Conservation (phyloP, 2,113 vertebrate genomes). For the Lophochroa leadbeateri region DNA sequence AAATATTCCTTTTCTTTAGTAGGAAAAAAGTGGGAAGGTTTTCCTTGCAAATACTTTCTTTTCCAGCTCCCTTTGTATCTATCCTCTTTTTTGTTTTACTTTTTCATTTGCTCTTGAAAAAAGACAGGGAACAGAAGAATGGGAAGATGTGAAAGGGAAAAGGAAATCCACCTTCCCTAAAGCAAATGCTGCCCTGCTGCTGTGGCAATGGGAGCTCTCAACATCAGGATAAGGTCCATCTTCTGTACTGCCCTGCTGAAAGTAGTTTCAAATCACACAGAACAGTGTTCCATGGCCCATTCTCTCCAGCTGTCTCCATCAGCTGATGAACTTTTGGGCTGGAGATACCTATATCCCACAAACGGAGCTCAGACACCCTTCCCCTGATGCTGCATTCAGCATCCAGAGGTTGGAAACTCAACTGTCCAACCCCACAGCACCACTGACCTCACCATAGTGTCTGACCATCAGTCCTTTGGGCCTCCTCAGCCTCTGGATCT, state of each 20-base stretch:
- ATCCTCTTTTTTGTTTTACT: too few species aligned
- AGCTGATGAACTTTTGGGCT: not conserved
- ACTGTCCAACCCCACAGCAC: not conserved
- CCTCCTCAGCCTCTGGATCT: not conserved
- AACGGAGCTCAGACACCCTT: not conserved
- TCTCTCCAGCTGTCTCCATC: not conserved
- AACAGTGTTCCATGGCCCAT: not conserved
- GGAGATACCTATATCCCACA: not conserved
- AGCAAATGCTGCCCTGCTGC: not conserved
- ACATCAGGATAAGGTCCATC: not conserved
- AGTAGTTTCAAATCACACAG: not conserved
- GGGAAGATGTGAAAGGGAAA: not conserved
- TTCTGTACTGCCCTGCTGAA: not conserved
- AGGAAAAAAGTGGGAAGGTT: not conserved
- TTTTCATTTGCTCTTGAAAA: not conserved
- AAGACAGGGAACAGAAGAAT: not conserved
- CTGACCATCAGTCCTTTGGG: not conserved
- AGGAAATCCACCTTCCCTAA: not conserved
- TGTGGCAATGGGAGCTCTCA: not conserved
- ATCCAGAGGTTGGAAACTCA: not conserved
- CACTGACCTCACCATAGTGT: accelerated
- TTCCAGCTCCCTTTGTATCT: not conserved
- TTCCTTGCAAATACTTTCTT: not conserved
- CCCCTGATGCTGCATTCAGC: not conserved
- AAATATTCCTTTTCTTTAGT: not conserved